Percentiles rank a stretch among this genome's conserved stretches.
Conservation (phyloP, 2,888 invertebrate genomes). For the Heliconius hortense region DNA sequence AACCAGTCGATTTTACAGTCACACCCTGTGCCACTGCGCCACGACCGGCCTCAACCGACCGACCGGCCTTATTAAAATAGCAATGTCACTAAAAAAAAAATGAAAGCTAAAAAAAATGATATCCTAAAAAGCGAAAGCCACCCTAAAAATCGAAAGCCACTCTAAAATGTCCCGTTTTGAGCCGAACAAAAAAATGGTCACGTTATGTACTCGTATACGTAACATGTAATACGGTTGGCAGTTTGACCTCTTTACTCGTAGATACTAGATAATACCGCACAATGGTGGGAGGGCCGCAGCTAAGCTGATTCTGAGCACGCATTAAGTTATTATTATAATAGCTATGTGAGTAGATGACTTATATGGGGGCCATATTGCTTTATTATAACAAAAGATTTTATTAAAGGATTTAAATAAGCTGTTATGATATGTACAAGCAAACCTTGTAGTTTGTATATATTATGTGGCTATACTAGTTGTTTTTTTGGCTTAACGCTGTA, state of each 20-base stretch:
- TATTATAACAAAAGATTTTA: slow-evolving; percentile 19
- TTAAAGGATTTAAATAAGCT: slow-evolving; percentile 24
- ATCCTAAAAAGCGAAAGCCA: too few relatives aligned
- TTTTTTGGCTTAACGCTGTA: too few relatives aligned
- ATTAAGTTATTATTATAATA: slow-evolving; percentile 40
- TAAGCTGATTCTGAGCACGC: slow-evolving; percentile 39
- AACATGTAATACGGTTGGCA: slow-evolving; percentile 51
- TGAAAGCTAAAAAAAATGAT: too few relatives aligned
- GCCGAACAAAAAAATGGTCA: too few relatives aligned
- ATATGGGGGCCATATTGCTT: slow-evolving; percentile 29
- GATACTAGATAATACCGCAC: slow-evolving; percentile 56
- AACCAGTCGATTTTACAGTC: too few relatives aligned
- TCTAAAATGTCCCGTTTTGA: too few relatives aligned
- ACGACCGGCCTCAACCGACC: too few relatives aligned
- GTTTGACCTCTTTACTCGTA: slow-evolving; percentile 48
- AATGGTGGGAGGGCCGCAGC: slow-evolving; percentile 60
- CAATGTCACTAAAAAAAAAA: too few relatives aligned
- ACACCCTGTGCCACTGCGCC: too few relatives aligned
- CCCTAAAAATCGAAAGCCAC: too few relatives aligned
- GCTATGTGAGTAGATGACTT: slow-evolving; percentile 32
- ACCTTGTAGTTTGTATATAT: background rate
- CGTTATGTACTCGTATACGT: background rate
- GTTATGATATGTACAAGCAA: slow-evolving; percentile 5
- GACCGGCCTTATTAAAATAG: too few relatives aligned
- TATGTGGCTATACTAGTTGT: background rate